Percentiles rank a stretch among this genome's conserved stretches.
phyloP scores from a whole-genome alignment of 1,140 invertebrate genomes.

The Anoplolepis gracilipes region DNA sequence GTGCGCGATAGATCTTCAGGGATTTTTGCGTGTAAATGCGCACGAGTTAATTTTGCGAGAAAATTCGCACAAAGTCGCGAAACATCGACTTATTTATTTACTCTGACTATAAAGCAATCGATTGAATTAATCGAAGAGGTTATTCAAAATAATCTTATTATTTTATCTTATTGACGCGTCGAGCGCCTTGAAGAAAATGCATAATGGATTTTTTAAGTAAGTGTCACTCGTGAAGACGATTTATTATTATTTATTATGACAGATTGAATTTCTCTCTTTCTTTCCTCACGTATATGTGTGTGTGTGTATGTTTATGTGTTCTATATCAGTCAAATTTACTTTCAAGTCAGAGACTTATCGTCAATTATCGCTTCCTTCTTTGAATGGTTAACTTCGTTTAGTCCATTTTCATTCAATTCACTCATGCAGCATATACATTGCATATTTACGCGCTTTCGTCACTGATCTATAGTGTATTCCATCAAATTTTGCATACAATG shows the following conservation, averaged over 20 bases:
- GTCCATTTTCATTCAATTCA: slow-evolving; percentile 13
- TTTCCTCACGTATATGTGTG: slow-evolving; percentile 1
- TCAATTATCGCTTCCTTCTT: no score
- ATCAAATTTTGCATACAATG: slow-evolving; percentile 63
- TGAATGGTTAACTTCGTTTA: neutral
- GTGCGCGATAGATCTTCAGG: slow-evolving; percentile 1
- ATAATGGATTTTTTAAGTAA: slow-evolving; percentile 22
- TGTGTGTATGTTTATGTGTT: no score
- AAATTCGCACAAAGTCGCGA: neutral
- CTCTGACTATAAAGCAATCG: neutral
- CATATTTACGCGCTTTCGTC: slow-evolving; percentile 55
- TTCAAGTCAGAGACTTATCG: no score
- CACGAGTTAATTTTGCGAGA: neutral
- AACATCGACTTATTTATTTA: neutral
- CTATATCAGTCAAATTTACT: no score
- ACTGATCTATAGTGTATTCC: neutral
- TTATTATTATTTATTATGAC: neutral
- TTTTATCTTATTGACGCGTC: neutral
- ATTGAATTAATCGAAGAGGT: slow-evolving; percentile 14
- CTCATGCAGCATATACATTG: slow-evolving; percentile 38
- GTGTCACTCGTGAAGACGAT: neutral
- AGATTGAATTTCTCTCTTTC: neutral
- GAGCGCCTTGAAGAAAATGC: neutral
- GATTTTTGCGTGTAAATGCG: slow-evolving; percentile 4
- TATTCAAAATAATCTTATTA: neutral